A percentile compares a stretch with the other conserved stretches of the same genome.
phyloP scores from a whole-genome alignment of 2,797 vertebrate species.

The Schizopygopsis malacanthus region DNA sequence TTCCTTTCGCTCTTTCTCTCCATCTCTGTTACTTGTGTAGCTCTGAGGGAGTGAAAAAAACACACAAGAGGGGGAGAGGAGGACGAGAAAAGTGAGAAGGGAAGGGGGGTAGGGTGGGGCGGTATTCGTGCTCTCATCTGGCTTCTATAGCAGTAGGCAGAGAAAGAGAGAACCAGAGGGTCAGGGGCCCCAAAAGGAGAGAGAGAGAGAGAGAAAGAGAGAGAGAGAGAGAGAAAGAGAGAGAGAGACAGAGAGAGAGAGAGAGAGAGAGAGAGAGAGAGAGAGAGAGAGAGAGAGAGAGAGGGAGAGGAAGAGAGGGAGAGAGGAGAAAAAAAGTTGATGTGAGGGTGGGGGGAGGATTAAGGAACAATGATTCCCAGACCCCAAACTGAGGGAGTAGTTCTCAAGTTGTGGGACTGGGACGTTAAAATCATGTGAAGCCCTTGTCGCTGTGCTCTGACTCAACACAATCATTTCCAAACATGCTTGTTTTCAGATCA shows the following conservation, averaged over 20 bases:
- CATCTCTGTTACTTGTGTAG: constrained; percentile 52
- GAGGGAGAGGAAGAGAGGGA: constrained; percentile 4
- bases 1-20: constrained; percentile 22
- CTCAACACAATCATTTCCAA: constrained; percentile 23
- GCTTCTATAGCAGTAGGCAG: constrained; percentile 48
- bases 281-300: constrained; percentile 8
- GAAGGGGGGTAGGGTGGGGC: constrained; percentile 38
- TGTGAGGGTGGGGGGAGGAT: constrained; percentile 52
- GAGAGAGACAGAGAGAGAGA: neutral
- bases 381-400: constrained; percentile 59
- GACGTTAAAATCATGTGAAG: constrained; percentile 31
- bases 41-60: constrained; percentile 43
- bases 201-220: constrained; percentile 1
- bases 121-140: constrained; percentile 59
- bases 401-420: constrained; percentile 50
- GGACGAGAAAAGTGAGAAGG: constrained; percentile 52
- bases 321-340: constrained; percentile 28
- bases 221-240: constrained; percentile 7
- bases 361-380: constrained; percentile 66
- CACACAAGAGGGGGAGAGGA: constrained; percentile 23
- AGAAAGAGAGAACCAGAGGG: constrained; percentile 41
- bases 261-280: constrained; percentile 21
- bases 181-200: constrained; percentile 47
- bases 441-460: neutral
- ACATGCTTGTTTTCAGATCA: constrained; percentile 18